Conservation (phyloP, 2,797 vertebrate genomes). For the Eulemur rubriventer region DNA sequence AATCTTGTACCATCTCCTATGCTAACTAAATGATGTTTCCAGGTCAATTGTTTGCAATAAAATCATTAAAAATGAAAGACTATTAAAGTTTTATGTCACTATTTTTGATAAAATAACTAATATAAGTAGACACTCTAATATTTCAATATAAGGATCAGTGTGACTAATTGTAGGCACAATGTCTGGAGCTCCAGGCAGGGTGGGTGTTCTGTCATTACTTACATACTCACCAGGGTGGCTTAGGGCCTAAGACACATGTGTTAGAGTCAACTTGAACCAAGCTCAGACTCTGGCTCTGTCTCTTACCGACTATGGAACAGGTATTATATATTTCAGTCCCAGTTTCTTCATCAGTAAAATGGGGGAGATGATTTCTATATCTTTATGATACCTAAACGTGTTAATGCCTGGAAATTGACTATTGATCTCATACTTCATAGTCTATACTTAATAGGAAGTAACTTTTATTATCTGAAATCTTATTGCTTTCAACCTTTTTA, state of each 20-base stretch:
- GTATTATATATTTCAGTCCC: background rate
- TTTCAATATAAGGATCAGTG: background rate
- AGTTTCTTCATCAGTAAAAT: background rate
- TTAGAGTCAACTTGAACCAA: background rate
- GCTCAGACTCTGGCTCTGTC: background rate
- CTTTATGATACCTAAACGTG: background rate
- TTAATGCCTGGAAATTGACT: background rate
- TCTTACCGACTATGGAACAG: background rate
- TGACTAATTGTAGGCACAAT: too few relatives aligned
- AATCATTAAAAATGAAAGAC: background rate
- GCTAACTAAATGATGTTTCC: background rate
- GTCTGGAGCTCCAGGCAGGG: accelerated
- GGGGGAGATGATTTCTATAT: background rate
- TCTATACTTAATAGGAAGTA: background rate
- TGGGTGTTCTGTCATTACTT: accelerated
- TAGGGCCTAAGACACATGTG: too few relatives aligned
- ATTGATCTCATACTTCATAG: background rate
- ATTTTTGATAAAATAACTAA: background rate
- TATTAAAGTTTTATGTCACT: background rate
- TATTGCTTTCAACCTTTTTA: background rate
- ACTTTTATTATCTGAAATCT: background rate
- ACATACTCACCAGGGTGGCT: background rate
- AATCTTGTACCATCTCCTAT: background rate
- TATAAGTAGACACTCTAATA: background rate
- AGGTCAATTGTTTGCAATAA: background rate